Conservation (phyloP, 2,888 invertebrate genomes). For the Lottia gigantea region DNA sequence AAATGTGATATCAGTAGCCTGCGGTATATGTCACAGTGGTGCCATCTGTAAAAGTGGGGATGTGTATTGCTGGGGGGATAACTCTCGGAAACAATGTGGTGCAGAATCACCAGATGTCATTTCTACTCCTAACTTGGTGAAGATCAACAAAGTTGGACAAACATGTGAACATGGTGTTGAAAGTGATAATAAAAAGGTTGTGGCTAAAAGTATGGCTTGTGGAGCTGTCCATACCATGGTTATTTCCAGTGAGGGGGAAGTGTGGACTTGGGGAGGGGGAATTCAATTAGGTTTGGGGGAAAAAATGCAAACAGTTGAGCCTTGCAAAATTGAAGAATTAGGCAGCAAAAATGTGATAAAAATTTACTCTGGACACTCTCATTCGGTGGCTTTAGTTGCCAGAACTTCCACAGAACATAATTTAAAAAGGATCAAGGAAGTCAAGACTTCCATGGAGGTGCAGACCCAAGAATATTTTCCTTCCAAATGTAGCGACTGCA, state of each 20-base stretch:
- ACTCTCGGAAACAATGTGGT: constrained; percentile 75
- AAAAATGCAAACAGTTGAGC: constrained; percentile 34
- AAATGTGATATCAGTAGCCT: constrained; percentile 77
- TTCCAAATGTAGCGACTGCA: constrained; percentile 51
- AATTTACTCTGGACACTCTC: constrained; percentile 58
- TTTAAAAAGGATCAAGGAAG: neutral
- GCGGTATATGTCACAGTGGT: constrained; percentile 77
- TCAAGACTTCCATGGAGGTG: neutral
- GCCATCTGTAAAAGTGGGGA: constrained; percentile 55
- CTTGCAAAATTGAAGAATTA: constrained; percentile 49
- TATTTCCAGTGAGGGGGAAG: constrained; percentile 40
- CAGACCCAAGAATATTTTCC: constrained; percentile 34
- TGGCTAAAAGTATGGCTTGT: constrained; percentile 49
- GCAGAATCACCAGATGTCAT: constrained; percentile 69
- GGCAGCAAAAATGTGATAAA: constrained; percentile 51
- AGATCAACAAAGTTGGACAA: constrained; percentile 30
- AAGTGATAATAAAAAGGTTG: constrained; percentile 33
- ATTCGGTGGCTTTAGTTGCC: constrained; percentile 61
- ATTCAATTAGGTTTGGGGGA: constrained; percentile 52
- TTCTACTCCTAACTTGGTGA: constrained; percentile 40
- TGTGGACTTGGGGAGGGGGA: constrained; percentile 67
- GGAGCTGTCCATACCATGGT: constrained; percentile 61
- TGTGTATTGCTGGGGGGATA: constrained; percentile 67
- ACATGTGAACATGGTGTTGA: constrained; percentile 49
- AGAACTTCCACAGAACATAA: constrained; percentile 29